phyloP scores from a whole-genome alignment of 1,140 invertebrate genomes.

The Battus philenor region DNA sequence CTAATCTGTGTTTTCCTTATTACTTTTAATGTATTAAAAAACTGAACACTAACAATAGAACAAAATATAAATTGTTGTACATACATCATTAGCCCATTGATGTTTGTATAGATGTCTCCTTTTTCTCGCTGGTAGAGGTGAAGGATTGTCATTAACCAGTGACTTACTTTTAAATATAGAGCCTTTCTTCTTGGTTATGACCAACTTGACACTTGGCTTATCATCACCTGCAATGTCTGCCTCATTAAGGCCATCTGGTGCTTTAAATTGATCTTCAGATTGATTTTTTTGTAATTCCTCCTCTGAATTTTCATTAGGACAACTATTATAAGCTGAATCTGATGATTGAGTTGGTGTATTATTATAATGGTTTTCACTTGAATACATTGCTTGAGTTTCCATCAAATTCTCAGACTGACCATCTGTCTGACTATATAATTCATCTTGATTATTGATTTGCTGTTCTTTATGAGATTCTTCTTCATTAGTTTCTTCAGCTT shows the following conservation, averaged over 20 bases:
- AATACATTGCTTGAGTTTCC: conserved; percentile 22
- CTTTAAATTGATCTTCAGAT: conserved; percentile 66
- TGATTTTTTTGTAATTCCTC: conserved; percentile 52
- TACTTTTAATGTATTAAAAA: too few species aligned
- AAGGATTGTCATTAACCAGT: conserved; percentile 79
- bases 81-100: conserved; percentile 88
- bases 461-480: conserved; percentile 5
- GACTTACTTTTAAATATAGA: conserved; percentile 93
- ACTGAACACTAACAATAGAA: too few species aligned
- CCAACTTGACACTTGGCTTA: conserved; percentile 78
- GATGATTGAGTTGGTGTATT: conserved; percentile 49
- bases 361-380: conserved; percentile 38
- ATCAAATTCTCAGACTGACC: conserved; percentile 34
- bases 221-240: conserved; percentile 55
- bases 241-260: conserved; percentile 53
- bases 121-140: conserved; percentile 80
- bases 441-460: not conserved
- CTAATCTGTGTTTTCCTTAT: too few species aligned
- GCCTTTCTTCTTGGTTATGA: conserved; percentile 87
- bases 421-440: not conserved
- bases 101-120: conserved; percentile 89
- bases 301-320: conserved; percentile 61
- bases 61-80: too few species aligned
- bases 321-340: conserved; percentile 66
- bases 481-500: conserved; percentile 17